A percentile compares a stretch with the other conserved stretches of the same genome.
phyloP scores from a whole-genome alignment of 2,113 vertebrate species.

The Oreochromis tanganicae region DNA sequence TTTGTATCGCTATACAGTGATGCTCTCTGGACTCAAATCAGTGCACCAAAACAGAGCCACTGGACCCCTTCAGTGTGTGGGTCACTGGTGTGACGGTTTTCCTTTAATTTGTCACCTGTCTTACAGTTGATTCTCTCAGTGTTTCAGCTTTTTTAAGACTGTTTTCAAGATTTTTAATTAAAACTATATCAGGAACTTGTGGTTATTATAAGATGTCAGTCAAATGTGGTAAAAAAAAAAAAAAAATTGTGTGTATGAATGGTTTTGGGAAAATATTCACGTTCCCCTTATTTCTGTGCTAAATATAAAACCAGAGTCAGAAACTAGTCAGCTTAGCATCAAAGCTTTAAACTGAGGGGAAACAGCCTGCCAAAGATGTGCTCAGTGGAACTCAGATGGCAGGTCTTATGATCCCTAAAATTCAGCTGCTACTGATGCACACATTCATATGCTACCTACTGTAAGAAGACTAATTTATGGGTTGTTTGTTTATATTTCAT shows the following conservation, averaged over 20 bases:
- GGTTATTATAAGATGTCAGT: background rate
- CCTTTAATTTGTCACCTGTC: background rate
- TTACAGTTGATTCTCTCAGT: background rate
- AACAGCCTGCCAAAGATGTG: background rate
- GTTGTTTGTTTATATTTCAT: background rate
- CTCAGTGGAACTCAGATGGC: background rate
- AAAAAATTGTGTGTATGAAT: background rate
- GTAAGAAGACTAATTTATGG: background rate
- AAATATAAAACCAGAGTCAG: background rate
- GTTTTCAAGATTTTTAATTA: background rate
- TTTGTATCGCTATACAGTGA: background rate
- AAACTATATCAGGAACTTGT: background rate
- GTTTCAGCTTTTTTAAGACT: background rate
- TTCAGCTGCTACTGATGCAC: background rate
- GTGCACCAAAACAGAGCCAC: rapidly evolving
- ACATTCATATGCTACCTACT: background rate
- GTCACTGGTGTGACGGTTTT: background rate
- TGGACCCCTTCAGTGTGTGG: background rate
- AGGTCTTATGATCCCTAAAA: background rate
- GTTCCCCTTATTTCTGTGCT: background rate
- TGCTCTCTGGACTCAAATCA: background rate
- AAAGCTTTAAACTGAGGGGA: background rate
- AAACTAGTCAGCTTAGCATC: background rate
- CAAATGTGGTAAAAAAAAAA: background rate
- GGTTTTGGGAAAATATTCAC: background rate